Evolutionary conservation across 2,888 invertebrate species (phyloP), one percentile per base, ranked within the genome.

Genomic region (Drosophila neonasuta): DNA sequence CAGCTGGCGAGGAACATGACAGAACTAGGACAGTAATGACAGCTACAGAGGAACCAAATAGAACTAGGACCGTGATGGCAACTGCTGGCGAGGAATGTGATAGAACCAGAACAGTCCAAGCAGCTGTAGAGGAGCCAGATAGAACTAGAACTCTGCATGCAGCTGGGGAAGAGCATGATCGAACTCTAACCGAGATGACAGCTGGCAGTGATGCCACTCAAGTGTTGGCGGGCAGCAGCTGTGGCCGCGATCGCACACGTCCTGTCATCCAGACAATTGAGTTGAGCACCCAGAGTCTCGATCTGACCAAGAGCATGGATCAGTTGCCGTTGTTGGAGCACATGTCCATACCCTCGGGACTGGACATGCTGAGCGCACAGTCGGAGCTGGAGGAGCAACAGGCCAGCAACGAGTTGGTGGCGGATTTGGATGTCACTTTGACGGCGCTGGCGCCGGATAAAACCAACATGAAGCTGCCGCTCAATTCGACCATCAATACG

Each of bases 401-500:
- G 8, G 15, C 41, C 11, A 10, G 34, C 11, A 10, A 11, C 34
- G 34, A 36, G 36, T n/a, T 36, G 36, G 2, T 11, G 1, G 36
- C 11, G 3, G 66, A 54, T 2, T 49, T 89, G 69, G 86, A 90
- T 67, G 79, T 79, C 1, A 87, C 89, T 13, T 56, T 89, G 52
- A 81, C 70, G 11, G 77, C 77, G 39, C 56, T 86, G 74, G 72
- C 84, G 45, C 88, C 89, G 2, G 82, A 88, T 48, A 90, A 89
- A 68, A 49, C 77, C 9, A 80, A 80, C 56, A 88, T 91, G 90
- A 90, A 89, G 63, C 71, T 90, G 65, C 86, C 88, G 1, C 76
- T 91, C 2, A 90, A 89, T 48, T 90, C 90, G 0, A 90, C 90
- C 0, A 77, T 89, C 61, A 88, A 90, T 56, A 88, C 86, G 2